These are phyloP conservation scores for Scaptomyza caliginosa DNA, from an alignment of 2,888 invertebrate species.

Conservation along the genomic window DNA sequence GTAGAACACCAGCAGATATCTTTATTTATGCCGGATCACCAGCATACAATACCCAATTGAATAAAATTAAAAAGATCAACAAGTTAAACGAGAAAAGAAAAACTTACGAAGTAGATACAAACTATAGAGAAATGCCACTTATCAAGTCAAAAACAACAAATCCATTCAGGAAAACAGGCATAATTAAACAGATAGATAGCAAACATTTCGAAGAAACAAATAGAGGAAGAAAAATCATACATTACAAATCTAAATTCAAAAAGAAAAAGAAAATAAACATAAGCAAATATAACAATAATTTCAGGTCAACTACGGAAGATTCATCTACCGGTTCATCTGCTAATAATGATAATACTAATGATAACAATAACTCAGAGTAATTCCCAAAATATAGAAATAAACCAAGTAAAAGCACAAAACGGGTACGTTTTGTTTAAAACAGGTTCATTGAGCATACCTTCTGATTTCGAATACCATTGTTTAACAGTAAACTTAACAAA, in stretches of 20 bases:
- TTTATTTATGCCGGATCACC: too few species aligned
- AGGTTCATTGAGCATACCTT: not conserved
- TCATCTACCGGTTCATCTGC: not conserved
- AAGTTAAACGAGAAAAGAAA: too few species aligned
- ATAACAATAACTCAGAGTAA: not conserved
- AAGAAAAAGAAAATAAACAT: not conserved
- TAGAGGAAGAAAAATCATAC: too few species aligned
- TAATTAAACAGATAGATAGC: too few species aligned
- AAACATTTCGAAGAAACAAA: too few species aligned
- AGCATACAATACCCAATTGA: too few species aligned
- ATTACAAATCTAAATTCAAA: not conserved
- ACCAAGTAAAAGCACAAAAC: not conserved
- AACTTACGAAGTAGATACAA: not conserved
- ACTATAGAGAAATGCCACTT: not conserved
- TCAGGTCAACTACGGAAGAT: not conserved
- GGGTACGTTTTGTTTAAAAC: not conserved
- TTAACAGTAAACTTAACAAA: not conserved
- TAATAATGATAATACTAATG: not conserved
- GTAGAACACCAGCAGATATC: too few species aligned
- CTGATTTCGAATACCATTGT: not conserved
- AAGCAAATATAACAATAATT: not conserved
- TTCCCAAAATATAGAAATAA: not conserved
- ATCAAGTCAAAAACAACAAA: not conserved
- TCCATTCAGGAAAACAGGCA: not conserved
- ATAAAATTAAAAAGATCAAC: too few species aligned